Evolutionary conservation across 2,797 vertebrate genomes (phyloP), one percentile per base, ranked within the genome.

Genomic region (Spinibarbus caldwelli): DNA sequence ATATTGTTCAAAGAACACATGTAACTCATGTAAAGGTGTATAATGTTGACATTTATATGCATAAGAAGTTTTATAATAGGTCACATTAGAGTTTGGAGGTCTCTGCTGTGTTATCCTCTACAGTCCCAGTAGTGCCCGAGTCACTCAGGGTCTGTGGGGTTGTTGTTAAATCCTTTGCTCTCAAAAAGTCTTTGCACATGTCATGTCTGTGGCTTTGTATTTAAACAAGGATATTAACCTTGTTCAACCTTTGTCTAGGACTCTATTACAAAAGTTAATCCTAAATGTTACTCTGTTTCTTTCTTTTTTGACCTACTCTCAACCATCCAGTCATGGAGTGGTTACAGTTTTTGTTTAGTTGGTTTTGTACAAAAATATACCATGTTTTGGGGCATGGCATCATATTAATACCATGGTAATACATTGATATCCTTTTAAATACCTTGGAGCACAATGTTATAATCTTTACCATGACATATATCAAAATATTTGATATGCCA

Each of bases 171-270:
- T 64, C 81, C 29, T 59, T 47, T 70, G 54, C 67, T 85, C 76
- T 49, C 4, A 49, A 57, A 59, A 79, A 15, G 75, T 26, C 47
- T n/a, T 52, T 78, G 49, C 41, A 62, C 54, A 45, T 79, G 49
- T 62, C 52, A 70, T 79, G 68, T 49, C 57, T 52, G 21, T 70
- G 54, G 57, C 47, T 54, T 57, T 80, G 62, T 86, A 43, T 76
- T 67, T 47, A 86, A 80, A 79, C 26, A 68, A 83, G 41, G 45
- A 21, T 62, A 59, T 80, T 64, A 59, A 66, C 62, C 76, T 70
- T 21, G 57, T 6, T 8, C 26, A 59, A 71, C 80, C 72, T 78
- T 82, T 78, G 29, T 26, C 49, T 83, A 52, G 36, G 45, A 73
- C 49, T 81, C 41, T 21, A 54, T 78, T 81, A 43, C 12, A 71